Evolutionary conservation across 2,113 vertebrate genomes (phyloP).

Genomic region (Centrocercus urophasianus): DNA sequence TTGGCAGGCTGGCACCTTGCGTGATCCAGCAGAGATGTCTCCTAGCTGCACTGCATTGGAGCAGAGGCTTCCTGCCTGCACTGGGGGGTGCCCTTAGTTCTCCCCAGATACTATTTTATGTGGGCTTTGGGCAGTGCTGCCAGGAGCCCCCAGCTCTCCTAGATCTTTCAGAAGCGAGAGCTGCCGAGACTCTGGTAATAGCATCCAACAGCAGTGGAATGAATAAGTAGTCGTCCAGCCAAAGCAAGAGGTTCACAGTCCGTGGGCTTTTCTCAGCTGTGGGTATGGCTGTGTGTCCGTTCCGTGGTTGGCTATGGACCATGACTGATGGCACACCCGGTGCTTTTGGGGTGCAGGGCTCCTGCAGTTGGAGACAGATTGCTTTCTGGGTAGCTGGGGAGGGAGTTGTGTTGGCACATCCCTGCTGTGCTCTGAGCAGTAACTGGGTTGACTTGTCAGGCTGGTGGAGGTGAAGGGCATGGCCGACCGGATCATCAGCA

Average conservation of each 20-base stretch:
- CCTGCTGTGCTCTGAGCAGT: neutral
- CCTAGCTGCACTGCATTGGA: neutral
- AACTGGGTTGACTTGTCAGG: constrained; percentile 74
- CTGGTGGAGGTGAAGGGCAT: constrained; percentile 92
- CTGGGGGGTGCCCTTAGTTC: neutral
- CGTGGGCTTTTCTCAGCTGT: neutral
- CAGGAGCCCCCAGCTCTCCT: accelerated
- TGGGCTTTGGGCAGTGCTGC: neutral
- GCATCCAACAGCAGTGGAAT: neutral
- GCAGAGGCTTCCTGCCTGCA: neutral
- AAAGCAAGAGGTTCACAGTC: neutral
- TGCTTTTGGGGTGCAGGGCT: neutral
- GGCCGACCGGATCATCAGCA: constrained; percentile 95
- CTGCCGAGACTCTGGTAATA: neutral
- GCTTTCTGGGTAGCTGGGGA: neutral
- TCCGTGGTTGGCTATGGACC: neutral
- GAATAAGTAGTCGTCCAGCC: neutral
- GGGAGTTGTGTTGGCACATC: neutral
- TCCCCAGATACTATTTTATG: neutral
- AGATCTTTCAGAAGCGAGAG: neutral
- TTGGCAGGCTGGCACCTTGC: neutral
- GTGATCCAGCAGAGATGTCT: neutral
- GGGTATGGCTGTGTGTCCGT: neutral
- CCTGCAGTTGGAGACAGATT: neutral
- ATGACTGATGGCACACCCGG: accelerated